Percentiles rank a stretch among this genome's conserved stretches.
phyloP scores from a whole-genome alignment of 2,888 invertebrate species.

The Caenorhabditis sp. region DNA sequence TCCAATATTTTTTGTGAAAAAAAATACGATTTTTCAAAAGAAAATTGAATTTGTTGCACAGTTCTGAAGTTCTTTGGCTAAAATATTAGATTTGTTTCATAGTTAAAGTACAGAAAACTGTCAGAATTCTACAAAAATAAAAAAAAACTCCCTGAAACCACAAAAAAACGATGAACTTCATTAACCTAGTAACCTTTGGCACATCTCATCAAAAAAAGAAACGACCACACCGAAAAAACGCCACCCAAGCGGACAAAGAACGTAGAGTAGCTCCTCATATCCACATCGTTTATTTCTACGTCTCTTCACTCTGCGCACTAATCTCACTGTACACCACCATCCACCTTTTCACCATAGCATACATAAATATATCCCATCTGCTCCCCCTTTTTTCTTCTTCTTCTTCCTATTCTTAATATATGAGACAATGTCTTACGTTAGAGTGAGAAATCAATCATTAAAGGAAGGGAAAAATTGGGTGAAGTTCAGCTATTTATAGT shows the following conservation, averaged over 20 bases:
- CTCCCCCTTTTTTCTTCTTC: too few relatives aligned
- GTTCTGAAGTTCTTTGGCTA: too few relatives aligned
- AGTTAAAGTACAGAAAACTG: too few relatives aligned
- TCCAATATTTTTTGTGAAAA: too few relatives aligned
- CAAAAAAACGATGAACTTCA: neutral
- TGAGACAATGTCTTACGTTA: neutral
- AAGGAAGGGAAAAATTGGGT: neutral
- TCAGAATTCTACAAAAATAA: too few relatives aligned
- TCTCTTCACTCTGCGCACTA: neutral
- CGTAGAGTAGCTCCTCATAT: neutral
- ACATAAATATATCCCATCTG: neutral
- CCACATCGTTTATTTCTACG: neutral
- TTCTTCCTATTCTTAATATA: neutral
- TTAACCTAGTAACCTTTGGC: constrained; percentile 1
- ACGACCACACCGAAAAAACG: neutral
- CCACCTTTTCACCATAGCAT: neutral
- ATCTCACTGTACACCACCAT: neutral
- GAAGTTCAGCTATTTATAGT: neutral
- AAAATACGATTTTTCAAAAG: too few relatives aligned
- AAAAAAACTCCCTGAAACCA: neutral
- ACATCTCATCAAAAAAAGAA: neutral
- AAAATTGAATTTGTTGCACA: too few relatives aligned
- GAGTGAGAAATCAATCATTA: neutral
- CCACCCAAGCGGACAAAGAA: constrained; percentile 1
- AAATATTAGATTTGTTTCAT: too few relatives aligned